Base-by-base conservation (phyloP, 2,113 vertebrate genomes). In the Capreolus pygargus region DNA sequence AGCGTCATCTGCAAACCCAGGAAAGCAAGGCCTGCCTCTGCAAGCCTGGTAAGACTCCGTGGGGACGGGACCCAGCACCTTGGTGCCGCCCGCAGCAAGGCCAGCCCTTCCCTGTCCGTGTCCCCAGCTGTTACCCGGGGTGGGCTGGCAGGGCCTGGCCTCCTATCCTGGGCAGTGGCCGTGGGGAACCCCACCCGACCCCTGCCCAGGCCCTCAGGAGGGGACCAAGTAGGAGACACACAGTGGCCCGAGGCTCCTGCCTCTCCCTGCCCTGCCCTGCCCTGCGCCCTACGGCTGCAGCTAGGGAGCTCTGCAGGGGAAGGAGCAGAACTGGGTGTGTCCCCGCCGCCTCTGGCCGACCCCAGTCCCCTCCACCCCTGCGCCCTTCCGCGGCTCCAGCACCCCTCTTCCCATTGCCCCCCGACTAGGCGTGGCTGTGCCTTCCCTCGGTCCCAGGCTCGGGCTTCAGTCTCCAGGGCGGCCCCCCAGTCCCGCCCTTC, bases 321-420 rank as follows among this genome's bases (percentile, higher is more conserved):
- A 27, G 61, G 14, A 93, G 81, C 50, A 25, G 58, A 14, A 14
- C 0, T 1, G 7, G 61, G 16, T 2, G 43, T 2, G 3, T 28
- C 25, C 39, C 2, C 0, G 1, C n/a, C 19, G 11, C 2, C 8
- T 43, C 79, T 27, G 45, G 45, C 8, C 0, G 0, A 2, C 0
- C 43, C 52, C 78, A 27, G 23, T 13, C 10, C 70, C 64, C 64
- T 19, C n/a, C 64, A 21, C 36, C 19, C 2, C 45, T 6, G 16
- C 6, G 17, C 15, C 7, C 7, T 23, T n/a, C 85, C 0, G 0
- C 0, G 2, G 55, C 47, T 15, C 12, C 45, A 33, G 52, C 30
- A 1, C 57, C 47, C 0, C 2, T 7, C 43, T 43, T 45, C 60
- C 76, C 54, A 4, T 5, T 27, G 25, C 3, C 25, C 0, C 50